A percentile compares a stretch with the other conserved stretches of the same genome.
These are phyloP conservation scores for Botia almorhae DNA, from an alignment of 2,797 vertebrate species.

Conservation along the genomic window DNA sequence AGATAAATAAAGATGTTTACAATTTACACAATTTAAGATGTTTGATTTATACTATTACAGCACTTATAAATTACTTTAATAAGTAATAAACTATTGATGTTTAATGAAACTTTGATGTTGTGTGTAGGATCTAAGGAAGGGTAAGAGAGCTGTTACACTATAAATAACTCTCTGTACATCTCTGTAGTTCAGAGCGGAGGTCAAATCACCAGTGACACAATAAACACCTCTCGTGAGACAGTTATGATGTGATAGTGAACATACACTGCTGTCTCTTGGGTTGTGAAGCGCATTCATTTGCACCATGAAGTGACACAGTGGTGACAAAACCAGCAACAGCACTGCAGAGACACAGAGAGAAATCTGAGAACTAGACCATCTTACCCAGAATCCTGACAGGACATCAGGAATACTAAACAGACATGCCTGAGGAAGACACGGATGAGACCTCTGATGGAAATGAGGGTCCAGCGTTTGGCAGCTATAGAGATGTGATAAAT, in stretches of 20 bases:
- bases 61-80: too few relatives aligned
- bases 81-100: too few relatives aligned
- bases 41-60: too few relatives aligned
- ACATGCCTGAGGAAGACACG: conserved; percentile 50
- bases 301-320: conserved; percentile 59
- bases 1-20: too few relatives aligned
- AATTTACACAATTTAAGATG: too few relatives aligned
- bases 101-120: too few relatives aligned
- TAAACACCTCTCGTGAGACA: not conserved
- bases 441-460: conserved; percentile 42
- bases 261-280: too few relatives aligned
- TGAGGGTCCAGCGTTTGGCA: conserved; percentile 34
- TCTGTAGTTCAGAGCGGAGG: not conserved
- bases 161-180: not conserved
- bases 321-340: conserved; percentile 20
- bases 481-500: conserved; percentile 67
- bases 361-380: conserved; percentile 35
- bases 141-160: not conserved
- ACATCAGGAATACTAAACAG: conserved; percentile 37
- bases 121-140: too few relatives aligned
- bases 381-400: conserved; percentile 40
- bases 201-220: conserved; percentile 5
- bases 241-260: too few relatives aligned
- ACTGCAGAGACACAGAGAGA: not conserved
- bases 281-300: too few relatives aligned